Evolutionary conservation across 2,888 invertebrate genomes (phyloP).

Genomic region (Ramazzottius varieornatus): DNA sequence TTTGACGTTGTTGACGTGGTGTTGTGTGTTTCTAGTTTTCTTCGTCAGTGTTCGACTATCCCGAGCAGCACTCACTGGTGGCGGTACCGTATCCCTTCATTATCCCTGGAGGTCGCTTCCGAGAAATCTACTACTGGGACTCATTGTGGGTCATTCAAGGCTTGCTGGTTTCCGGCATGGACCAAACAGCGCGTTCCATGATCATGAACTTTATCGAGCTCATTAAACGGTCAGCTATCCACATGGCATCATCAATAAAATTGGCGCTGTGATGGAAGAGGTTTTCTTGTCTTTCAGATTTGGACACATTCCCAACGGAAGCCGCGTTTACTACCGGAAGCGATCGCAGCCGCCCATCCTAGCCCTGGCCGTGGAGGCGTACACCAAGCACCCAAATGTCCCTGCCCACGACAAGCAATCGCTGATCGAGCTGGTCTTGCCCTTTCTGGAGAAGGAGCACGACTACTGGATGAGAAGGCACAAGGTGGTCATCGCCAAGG

Average conservation of each 20-base stretch:
- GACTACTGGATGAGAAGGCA: constrained; percentile 53
- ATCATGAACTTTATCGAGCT: constrained; percentile 56
- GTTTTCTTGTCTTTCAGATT: not conserved
- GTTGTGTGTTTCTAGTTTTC: too few species aligned
- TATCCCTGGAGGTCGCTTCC: constrained; percentile 44
- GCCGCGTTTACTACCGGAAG: constrained; percentile 46
- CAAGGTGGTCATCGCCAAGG: constrained; percentile 14
- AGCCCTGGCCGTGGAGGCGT: constrained; percentile 38
- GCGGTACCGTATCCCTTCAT: constrained; percentile 42
- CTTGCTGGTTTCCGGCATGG: constrained; percentile 57
- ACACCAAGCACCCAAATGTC: not conserved
- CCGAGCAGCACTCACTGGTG: constrained; percentile 44
- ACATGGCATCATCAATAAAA: not conserved
- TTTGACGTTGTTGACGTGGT: too few species aligned
- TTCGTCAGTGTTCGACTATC: too few species aligned
- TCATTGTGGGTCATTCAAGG: constrained; percentile 78
- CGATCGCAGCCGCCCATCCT: constrained; percentile 28
- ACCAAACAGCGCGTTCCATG: constrained; percentile 47
- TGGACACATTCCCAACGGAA: constrained; percentile 52
- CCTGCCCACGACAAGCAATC: not conserved
- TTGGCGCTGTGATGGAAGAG: not conserved
- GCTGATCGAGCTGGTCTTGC: not conserved
- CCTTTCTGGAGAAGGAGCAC: constrained; percentile 23
- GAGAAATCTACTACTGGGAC: constrained; percentile 61
- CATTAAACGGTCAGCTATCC: constrained; percentile 38